These are phyloP conservation scores for Xestia sexstrigata DNA, from an alignment of 2,888 invertebrate genomes.

Conservation along the genomic window DNA sequence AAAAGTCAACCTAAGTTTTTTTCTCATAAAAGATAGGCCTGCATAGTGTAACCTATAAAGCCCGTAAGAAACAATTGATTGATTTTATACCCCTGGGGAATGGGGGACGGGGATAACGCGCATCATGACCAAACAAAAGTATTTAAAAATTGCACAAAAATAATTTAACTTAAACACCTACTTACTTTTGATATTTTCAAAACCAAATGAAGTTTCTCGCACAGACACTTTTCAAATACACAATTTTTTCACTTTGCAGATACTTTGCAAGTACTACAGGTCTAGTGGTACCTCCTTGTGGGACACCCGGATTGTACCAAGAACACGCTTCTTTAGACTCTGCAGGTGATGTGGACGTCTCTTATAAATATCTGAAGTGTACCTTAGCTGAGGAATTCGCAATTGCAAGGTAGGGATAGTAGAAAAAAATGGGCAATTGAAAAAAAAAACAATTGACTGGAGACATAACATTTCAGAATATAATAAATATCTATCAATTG, in stretches of 20 bases:
- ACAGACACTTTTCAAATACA: constrained; percentile 38
- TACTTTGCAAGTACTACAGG: constrained; percentile 2
- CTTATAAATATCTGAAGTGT: constrained; percentile 82
- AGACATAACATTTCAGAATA: no score
- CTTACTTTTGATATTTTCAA: constrained; percentile 13
- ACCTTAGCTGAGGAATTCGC: constrained; percentile 78
- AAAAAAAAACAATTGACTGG: no score
- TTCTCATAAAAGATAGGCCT: no score
- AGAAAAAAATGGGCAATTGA: constrained; percentile 65
- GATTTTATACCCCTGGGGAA: neutral
- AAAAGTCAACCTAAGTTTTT: neutral
- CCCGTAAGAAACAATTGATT: neutral
- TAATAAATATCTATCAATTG: no score
- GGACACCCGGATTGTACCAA: constrained; percentile 61
- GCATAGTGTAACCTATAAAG: no score
- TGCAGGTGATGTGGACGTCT: constrained; percentile 67
- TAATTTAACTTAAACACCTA: neutral
- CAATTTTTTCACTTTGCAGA: constrained; percentile 27
- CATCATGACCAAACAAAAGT: neutral
- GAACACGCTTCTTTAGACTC: constrained; percentile 74
- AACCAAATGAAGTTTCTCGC: neutral
- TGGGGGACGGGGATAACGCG: neutral
- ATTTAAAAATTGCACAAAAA: neutral
- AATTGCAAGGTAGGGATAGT: constrained; percentile 81
- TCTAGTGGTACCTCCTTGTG: constrained; percentile 29